These are phyloP conservation scores for Rhyacophila evoluta DNA, from an alignment of 2,888 invertebrate species.

Conservation along the genomic window DNA sequence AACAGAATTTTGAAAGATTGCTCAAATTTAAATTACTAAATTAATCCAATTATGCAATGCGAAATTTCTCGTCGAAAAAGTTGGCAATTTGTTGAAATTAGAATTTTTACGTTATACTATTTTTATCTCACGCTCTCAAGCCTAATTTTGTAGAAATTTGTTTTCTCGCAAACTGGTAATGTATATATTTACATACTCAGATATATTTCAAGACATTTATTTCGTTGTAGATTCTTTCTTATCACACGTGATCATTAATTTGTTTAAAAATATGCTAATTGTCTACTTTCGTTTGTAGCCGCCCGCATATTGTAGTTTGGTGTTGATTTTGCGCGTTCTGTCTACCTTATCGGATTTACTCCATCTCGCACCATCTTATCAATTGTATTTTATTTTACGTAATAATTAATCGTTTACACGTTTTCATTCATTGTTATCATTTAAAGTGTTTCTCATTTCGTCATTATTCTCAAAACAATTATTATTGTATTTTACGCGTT, in stretches of 20 bases:
- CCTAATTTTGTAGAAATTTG: constrained; percentile 4
- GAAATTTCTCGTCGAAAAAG: neutral
- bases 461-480: too few relatives aligned
- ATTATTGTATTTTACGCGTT: too few relatives aligned
- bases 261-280: constrained; percentile 22
- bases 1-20: too few relatives aligned
- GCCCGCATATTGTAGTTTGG: neutral
- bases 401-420: too few relatives aligned
- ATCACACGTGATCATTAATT: constrained; percentile 14
- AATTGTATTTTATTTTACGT: too few relatives aligned
- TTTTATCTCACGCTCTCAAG: constrained; percentile 9
- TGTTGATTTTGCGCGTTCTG: neutral
- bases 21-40: neutral
- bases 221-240: neutral
- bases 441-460: too few relatives aligned
- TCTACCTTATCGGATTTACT: neutral
- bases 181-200: constrained; percentile 15
- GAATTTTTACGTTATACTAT: neutral
- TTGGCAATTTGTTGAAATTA: constrained; percentile 5
- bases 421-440: too few relatives aligned
- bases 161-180: neutral
- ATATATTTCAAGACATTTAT: constrained; percentile 14
- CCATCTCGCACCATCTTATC: too few relatives aligned
- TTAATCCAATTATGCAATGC: neutral
- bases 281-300: neutral